Evolutionary conservation across 2,888 invertebrate genomes (phyloP).

Genomic region (Limnephilus auricula): DNA sequence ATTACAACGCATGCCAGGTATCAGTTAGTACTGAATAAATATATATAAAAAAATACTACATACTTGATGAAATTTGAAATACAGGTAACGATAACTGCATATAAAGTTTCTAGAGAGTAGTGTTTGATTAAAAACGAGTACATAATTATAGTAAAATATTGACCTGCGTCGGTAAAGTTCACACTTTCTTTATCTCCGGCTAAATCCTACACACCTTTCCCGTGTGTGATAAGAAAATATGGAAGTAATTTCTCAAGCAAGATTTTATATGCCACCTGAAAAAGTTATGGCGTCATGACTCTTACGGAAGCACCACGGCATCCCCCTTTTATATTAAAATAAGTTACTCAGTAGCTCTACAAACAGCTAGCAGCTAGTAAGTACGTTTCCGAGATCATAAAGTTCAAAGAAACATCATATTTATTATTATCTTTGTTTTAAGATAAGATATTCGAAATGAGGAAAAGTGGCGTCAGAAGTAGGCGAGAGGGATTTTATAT

Average conservation of each 20-base stretch:
- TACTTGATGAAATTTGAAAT: too few relatives aligned
- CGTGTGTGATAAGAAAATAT: conserved; percentile 10
- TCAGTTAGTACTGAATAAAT: too few relatives aligned
- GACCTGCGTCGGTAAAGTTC: neutral
- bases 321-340: conserved; percentile 12
- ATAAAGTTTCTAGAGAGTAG: too few relatives aligned
- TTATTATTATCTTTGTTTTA: neutral
- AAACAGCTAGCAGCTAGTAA: neutral
- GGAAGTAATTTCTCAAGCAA: conserved; percentile 19
- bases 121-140: too few relatives aligned
- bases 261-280: conserved; percentile 24
- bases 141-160: neutral
- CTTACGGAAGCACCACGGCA: conserved; percentile 2
- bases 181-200: neutral
- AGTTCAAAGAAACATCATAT: conserved; percentile 12
- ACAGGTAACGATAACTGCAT: too few relatives aligned
- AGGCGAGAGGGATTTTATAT: neutral
- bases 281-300: conserved; percentile 23
- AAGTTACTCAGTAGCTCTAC: neutral
- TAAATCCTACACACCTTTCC: neutral
- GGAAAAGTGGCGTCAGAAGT: neutral
- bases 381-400: neutral
- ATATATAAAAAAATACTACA: too few relatives aligned
- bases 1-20: too few relatives aligned
- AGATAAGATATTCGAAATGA: neutral